These are phyloP conservation scores for Micronisus gabar DNA, from an alignment of 2,113 vertebrate genomes.

Conservation along the genomic window DNA sequence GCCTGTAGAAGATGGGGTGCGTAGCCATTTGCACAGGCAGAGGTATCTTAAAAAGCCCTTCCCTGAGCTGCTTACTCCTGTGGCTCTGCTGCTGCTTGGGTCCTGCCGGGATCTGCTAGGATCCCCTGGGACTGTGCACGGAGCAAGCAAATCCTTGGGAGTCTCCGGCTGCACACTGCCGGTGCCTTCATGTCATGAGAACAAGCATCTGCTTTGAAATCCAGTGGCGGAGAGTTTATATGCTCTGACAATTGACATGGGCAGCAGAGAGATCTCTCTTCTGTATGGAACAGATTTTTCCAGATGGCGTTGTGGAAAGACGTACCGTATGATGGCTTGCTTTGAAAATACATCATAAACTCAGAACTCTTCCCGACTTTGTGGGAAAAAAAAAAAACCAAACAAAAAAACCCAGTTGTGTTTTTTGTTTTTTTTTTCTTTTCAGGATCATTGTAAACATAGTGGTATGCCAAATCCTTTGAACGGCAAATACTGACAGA, in stretches of 20 bases:
- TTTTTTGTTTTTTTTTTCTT: background rate
- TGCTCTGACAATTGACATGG: background rate
- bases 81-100: background rate
- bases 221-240: accelerated
- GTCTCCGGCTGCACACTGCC: background rate
- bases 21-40: background rate
- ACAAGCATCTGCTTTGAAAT: background rate
- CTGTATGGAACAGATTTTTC: background rate
- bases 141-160: background rate
- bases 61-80: accelerated
- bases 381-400: background rate
- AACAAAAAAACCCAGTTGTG: background rate
- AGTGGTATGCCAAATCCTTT: background rate
- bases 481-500: background rate
- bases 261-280: background rate
- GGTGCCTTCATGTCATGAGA: background rate
- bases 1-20: accelerated
- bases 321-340: background rate
- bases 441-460: background rate
- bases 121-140: accelerated
- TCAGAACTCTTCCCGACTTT: background rate
- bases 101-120: accelerated
- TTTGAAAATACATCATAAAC: background rate
- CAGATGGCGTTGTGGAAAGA: background rate
- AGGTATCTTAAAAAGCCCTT: background rate